Percentiles rank a stretch among this genome's conserved stretches.
These are phyloP conservation scores for Drosophila parthenogenetica DNA, from an alignment of 2,888 invertebrate species.

Conservation along the genomic window DNA sequence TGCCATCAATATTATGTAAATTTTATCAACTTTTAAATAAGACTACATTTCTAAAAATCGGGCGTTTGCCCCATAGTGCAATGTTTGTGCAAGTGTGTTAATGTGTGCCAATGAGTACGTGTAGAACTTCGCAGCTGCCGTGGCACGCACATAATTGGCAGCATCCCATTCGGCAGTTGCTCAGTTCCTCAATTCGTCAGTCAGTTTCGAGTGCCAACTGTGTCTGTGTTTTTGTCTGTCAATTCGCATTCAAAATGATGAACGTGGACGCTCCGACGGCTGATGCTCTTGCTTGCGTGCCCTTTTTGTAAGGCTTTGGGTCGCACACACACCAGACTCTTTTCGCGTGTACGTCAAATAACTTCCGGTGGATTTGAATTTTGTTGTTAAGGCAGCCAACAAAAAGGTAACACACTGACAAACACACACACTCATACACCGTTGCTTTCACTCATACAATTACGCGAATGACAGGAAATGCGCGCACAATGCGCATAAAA, in stretches of 20 bases:
- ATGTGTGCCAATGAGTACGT: background rate
- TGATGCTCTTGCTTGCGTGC: constrained; percentile 8
- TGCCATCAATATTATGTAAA: too few relatives aligned
- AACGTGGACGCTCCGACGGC: constrained; percentile 8
- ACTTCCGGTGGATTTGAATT: constrained; percentile 80
- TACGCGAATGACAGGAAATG: constrained; percentile 77
- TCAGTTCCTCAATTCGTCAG: constrained; percentile 54
- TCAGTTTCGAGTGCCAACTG: constrained; percentile 55
- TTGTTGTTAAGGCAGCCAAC: constrained; percentile 72
- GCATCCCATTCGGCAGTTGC: constrained; percentile 43
- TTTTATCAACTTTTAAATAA: too few relatives aligned
- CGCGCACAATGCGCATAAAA: constrained; percentile 74
- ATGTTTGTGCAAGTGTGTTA: background rate
- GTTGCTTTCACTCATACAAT: constrained; percentile 56
- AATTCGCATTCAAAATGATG: constrained; percentile 51
- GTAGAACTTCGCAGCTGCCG: constrained; percentile 34
- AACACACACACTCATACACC: constrained; percentile 3
- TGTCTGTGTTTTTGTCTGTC: constrained; percentile 50
- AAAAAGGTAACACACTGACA: constrained; percentile 57
- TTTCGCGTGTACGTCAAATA: constrained; percentile 73
- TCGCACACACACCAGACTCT: background rate
- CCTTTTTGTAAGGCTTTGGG: constrained; percentile 23
- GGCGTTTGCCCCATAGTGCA: too few relatives aligned
- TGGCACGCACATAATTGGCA: constrained; percentile 65
- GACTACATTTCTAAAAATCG: too few relatives aligned